Percentiles rank a stretch among this genome's conserved stretches.
phyloP scores from a whole-genome alignment of 2,888 invertebrate species.

The Ennomos erosarius region DNA sequence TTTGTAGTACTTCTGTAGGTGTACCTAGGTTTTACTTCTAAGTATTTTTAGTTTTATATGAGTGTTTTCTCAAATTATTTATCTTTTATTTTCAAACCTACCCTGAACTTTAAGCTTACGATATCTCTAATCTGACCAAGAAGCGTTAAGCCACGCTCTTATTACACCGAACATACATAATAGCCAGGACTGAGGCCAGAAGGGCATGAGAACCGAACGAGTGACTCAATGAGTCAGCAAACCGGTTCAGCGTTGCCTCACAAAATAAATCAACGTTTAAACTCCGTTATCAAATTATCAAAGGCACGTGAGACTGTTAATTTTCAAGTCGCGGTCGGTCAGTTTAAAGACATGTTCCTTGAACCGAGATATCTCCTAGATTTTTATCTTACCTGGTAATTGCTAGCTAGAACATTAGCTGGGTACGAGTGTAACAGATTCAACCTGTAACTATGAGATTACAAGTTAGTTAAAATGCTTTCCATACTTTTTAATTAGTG shows the following conservation, averaged over 20 bases:
- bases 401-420: conserved; percentile 76
- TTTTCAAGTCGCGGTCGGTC: conserved; percentile 71
- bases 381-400: conserved; percentile 73
- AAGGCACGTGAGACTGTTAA: conserved; percentile 79
- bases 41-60: too few species aligned
- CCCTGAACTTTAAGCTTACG: conserved; percentile 1
- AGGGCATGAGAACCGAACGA: conserved; percentile 70
- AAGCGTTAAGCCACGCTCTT: conserved; percentile 32
- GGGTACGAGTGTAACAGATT: conserved; percentile 54
- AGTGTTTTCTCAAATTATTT: too few species aligned
- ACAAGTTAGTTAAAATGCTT: conserved; percentile 43
- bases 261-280: conserved; percentile 76
- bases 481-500: conserved; percentile 37
- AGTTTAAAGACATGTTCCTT: conserved; percentile 79
- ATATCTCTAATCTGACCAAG: conserved; percentile 2
- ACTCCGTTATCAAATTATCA: conserved; percentile 83
- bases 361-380: conserved; percentile 66
- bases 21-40: too few species aligned
- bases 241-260: conserved; percentile 54
- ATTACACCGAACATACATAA: conserved; percentile 50
- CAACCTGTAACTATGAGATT: conserved; percentile 52
- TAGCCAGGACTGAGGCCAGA: conserved; percentile 52
- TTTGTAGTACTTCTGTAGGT: too few species aligned
- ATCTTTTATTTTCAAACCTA: not conserved
- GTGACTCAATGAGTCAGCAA: conserved; percentile 59